Percentiles rank a stretch among this genome's conserved stretches.
Conservation (phyloP, 2,797 vertebrate genomes). For the Sebastes iracundus region DNA sequence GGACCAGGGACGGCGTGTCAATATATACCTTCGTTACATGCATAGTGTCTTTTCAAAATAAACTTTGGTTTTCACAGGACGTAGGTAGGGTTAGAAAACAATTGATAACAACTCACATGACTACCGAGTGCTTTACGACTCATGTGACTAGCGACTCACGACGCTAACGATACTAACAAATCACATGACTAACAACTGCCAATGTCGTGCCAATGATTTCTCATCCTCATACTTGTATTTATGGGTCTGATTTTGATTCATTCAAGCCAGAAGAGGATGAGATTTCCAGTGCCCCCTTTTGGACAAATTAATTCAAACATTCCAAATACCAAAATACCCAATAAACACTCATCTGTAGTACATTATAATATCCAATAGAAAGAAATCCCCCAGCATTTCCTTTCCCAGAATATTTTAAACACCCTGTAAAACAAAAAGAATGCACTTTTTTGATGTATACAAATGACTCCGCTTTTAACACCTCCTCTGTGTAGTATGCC, state of each 20-base stretch:
- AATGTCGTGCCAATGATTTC: neutral
- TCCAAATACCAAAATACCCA: neutral
- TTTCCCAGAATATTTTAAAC: conserved; percentile 15
- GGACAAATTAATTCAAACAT: neutral
- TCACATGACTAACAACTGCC: neutral
- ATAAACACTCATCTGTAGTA: neutral
- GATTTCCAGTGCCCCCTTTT: neutral
- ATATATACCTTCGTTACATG: too few relatives aligned
- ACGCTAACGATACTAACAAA: too few relatives aligned
- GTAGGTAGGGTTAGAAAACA: too few relatives aligned
- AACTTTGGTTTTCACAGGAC: too few relatives aligned
- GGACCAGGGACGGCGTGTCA: too few relatives aligned
- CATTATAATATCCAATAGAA: neutral
- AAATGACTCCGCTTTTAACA: conserved; percentile 20
- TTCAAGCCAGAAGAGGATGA: neutral
- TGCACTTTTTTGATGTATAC: conserved; percentile 17
- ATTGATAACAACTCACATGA: too few relatives aligned
- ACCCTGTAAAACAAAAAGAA: conserved; percentile 4
- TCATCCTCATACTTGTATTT: neutral
- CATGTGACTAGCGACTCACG: too few relatives aligned
- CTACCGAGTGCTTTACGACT: too few relatives aligned
- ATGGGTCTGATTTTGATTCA: neutral
- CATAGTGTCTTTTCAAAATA: too few relatives aligned
- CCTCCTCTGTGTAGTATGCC: conserved; percentile 18
- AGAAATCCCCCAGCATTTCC: neutral